Percentiles rank a stretch among this genome's conserved stretches.
These are phyloP conservation scores for Penaeus monodon DNA, from an alignment of 2,888 invertebrate genomes.

Conservation along the genomic window DNA sequence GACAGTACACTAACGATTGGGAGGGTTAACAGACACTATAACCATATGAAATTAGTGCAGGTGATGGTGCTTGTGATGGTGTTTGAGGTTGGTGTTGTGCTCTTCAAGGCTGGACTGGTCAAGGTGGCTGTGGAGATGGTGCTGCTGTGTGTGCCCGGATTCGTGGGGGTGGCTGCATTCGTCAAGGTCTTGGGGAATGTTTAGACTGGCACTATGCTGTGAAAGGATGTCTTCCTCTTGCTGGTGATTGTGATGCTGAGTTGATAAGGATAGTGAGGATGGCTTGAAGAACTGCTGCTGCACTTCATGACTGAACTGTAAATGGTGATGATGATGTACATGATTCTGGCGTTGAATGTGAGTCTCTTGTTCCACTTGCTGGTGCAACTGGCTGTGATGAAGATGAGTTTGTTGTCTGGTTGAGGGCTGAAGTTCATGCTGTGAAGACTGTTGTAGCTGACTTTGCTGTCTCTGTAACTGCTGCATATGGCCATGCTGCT, in stretches of 20 bases:
- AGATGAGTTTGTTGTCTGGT: constrained; percentile 5
- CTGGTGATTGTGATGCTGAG: constrained; percentile 25
- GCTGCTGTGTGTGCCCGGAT: background rate
- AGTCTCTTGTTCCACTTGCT: constrained; percentile 20
- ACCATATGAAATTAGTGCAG: no score
- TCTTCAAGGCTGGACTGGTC: constrained; percentile 12
- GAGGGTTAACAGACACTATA: no score
- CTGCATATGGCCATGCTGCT: constrained; percentile 25
- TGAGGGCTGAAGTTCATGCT: background rate
- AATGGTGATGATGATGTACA: no score
- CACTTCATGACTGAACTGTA: background rate
- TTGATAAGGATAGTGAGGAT: background rate
- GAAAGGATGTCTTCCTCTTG: no score
- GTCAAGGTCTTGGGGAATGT: no score
- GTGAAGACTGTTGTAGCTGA: constrained; percentile 20
- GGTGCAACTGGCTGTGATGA: constrained; percentile 31
- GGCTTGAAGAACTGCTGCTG: constrained; percentile 4
- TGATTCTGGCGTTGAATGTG: constrained; percentile 25
- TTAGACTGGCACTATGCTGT: no score
- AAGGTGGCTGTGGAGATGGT: background rate
- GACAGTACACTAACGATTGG: no score
- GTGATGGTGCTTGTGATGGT: background rate
- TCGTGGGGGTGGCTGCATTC: no score
- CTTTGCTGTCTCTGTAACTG: constrained; percentile 12
- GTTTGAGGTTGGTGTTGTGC: background rate